These are phyloP conservation scores for Corbicula japonica DNA, from an alignment of 2,888 invertebrate species.

Conservation along the genomic window DNA sequence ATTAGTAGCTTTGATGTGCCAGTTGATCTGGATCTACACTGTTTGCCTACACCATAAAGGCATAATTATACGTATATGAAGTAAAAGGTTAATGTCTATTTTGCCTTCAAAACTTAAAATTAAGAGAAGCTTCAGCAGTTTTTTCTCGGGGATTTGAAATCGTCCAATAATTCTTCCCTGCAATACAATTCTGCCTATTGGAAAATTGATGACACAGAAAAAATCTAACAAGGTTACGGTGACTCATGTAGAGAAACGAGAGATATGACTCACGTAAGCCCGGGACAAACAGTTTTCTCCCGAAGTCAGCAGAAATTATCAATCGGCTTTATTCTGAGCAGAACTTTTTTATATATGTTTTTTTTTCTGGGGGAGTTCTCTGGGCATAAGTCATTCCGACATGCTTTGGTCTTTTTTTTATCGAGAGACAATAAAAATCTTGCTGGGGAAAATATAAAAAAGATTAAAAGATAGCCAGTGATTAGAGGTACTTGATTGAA, in stretches of 20 bases:
- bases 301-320: slow-evolving; percentile 40
- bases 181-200: slow-evolving; percentile 27
- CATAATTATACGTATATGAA: no score
- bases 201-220: slow-evolving; percentile 44
- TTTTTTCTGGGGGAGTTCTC: no score
- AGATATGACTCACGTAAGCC: slow-evolving; percentile 22
- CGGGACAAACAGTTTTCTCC: slow-evolving; percentile 27
- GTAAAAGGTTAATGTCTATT: no score
- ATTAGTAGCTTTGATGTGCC: no score
- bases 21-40: no score
- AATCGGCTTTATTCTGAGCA: slow-evolving; percentile 20
- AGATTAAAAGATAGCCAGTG: not conserved
- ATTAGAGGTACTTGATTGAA: no score
- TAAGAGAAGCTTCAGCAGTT: no score
- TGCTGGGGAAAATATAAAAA: slow-evolving; percentile 19
- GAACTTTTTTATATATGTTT: no score
- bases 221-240: slow-evolving; percentile 36
- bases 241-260: slow-evolving; percentile 14
- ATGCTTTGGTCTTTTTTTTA: slow-evolving; percentile 13
- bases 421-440: slow-evolving; percentile 19
- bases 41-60: no score
- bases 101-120: no score
- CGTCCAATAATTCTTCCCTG: slow-evolving; percentile 31
- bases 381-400: slow-evolving; percentile 33
- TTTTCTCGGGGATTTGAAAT: no score